These are phyloP conservation scores for Hormaphis cornu DNA, from an alignment of 1,140 invertebrate species.

Conservation along the genomic window DNA sequence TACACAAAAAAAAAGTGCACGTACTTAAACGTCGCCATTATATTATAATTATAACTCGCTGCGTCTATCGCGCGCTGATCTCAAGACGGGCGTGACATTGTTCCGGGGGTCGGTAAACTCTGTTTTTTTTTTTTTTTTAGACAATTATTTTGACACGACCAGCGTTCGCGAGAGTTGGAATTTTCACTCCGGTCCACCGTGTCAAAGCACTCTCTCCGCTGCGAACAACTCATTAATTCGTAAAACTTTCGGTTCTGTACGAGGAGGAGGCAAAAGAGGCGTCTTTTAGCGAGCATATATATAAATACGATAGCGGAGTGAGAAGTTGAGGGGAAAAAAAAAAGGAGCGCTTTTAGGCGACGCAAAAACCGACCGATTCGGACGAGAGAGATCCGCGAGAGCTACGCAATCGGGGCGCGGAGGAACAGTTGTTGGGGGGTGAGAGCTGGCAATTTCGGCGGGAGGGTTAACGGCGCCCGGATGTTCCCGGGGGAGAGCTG, in stretches of 20 bases:
- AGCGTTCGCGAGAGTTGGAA: not conserved
- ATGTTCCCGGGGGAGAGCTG: slow-evolving; percentile 6
- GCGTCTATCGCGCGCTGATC: not conserved
- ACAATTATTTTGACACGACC: not conserved
- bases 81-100: not conserved
- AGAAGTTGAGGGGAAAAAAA: not conserved
- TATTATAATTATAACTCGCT: too few relatives aligned
- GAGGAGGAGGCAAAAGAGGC: not conserved
- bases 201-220: not conserved
- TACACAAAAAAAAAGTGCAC: too few relatives aligned
- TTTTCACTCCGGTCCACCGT: not conserved
- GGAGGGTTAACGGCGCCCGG: slow-evolving; percentile 4
- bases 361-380: not conserved
- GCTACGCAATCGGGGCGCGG: not conserved
- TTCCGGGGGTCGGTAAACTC: not conserved
- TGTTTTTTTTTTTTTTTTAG: not conserved
- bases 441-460: not conserved
- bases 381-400: not conserved
- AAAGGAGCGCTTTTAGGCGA: not conserved
- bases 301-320: too few relatives aligned
- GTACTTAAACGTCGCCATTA: too few relatives aligned
- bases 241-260: slow-evolving; percentile 22
- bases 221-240: slow-evolving; percentile 24
- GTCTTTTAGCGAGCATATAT: too few relatives aligned
- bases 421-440: not conserved